Evolutionary conservation across 35 echinoderm and acorn worm genomes (phyloP), one percentile per base, ranked within the genome.

Genomic region (Heliocidaris tuberculata): DNA sequence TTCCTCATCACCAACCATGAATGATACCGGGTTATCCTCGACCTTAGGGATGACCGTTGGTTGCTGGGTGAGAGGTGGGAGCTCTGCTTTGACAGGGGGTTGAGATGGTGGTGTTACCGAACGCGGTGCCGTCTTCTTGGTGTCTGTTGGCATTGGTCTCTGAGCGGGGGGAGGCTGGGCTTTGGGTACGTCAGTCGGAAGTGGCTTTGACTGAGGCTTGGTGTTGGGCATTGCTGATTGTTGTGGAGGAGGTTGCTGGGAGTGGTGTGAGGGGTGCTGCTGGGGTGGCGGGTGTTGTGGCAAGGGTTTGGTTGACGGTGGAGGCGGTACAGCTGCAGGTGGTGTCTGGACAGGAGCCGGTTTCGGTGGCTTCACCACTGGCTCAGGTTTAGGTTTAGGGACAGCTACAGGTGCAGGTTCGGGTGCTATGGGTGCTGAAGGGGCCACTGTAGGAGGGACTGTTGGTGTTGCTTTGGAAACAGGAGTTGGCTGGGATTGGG

Each of bases 1-100:
- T n/a, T 97, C 95, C 31, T 96, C 98, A 85, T 96, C 98, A 31
- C 96, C 96, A 30, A 99, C 97, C 94, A 96, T 96, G 90, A 99
- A 99, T 47, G 96, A 97, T 29, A 99, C 95, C 21, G 97, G 96
- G 50, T 96, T 94, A 50, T 97, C 97, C n/a, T 94, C 92, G 35
- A 94, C 89, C 49, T 93, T 93, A 88, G 89, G 13, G 94, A 95
- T 7, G 95, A 88, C 19, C 32, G 87, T 86, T 71, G 95, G 93
- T 32, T 85, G 95, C 32, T 88, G 92, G 13, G 71, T 50, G 15
- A 87, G 88, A 7, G 95, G 8, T 4, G 78, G 31, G 31, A 30
- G 4, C 30, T 93, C 92, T 48, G 31, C 15, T 49, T 78, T 94
- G 49, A 86, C 86, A 31, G 31, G 47, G 2, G 93, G 90, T 21